phyloP scores from a whole-genome alignment of 2,888 invertebrate species.

The Taenaris catops region DNA sequence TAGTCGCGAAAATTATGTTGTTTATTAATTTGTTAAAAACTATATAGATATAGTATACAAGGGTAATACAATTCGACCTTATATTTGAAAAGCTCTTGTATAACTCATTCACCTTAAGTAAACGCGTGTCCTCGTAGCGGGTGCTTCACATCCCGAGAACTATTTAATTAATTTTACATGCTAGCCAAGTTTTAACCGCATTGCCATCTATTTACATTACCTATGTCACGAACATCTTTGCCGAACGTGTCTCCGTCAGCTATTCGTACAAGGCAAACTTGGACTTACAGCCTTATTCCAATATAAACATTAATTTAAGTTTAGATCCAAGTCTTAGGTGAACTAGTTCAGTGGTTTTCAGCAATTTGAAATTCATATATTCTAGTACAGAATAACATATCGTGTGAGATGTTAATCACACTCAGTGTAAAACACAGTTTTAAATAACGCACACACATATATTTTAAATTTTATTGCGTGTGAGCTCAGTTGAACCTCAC shows the following conservation, averaged over 20 bases:
- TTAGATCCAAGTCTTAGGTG: conserved; percentile 8
- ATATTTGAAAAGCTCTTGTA: too few relatives aligned
- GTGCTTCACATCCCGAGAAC: conserved; percentile 48
- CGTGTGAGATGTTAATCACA: too few relatives aligned
- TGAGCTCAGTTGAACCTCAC: too few relatives aligned
- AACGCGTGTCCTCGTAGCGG: conserved; percentile 63
- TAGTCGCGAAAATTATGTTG: too few relatives aligned
- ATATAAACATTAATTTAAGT: conserved; percentile 40
- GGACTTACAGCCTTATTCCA: conserved; percentile 33
- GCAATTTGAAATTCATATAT: conserved; percentile 6
- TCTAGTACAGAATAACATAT: neutral
- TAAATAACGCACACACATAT: too few relatives aligned
- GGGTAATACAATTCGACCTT: too few relatives aligned
- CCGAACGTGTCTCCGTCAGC: conserved; percentile 32
- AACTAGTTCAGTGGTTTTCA: conserved; percentile 7
- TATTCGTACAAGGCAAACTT: conserved; percentile 32
- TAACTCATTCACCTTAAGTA: too few relatives aligned
- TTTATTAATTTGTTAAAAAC: too few relatives aligned
- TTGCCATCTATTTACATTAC: conserved; percentile 58
- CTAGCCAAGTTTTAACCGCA: conserved; percentile 63
- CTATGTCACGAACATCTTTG: conserved; percentile 32
- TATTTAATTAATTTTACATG: conserved; percentile 71
- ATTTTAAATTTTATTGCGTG: too few relatives aligned
- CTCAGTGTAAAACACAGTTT: too few relatives aligned
- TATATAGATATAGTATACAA: too few relatives aligned